phyloP scores from a whole-genome alignment of 2,797 vertebrate species.

The Tolypeutes matacus region DNA sequence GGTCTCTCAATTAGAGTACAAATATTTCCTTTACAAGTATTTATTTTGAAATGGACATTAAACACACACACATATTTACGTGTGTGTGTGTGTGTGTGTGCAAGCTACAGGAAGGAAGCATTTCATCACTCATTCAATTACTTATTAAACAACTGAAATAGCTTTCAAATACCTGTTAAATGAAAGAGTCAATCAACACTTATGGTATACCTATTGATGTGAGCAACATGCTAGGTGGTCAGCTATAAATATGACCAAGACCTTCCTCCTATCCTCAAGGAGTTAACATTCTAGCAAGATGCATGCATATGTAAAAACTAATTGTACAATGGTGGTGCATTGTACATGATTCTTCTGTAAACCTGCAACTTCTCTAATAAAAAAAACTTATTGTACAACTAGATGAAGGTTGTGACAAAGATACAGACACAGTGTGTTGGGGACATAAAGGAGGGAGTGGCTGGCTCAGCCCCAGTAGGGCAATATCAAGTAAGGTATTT shows the following conservation, averaged over 20 bases:
- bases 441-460: background rate
- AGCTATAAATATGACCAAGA: background rate
- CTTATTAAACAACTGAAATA: slow-evolving; percentile 5
- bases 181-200: background rate
- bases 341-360: too few relatives aligned
- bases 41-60: background rate
- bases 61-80: background rate
- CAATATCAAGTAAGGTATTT: background rate
- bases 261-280: background rate
- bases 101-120: slow-evolving; percentile 29
- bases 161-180: background rate
- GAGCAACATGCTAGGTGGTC: background rate
- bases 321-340: background rate
- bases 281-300: slow-evolving; percentile 34
- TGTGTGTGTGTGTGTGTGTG: background rate
- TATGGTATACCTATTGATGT: background rate
- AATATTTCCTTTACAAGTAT: slow-evolving; percentile 2
- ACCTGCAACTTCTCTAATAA: too few relatives aligned
- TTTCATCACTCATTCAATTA: background rate
- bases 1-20: background rate
- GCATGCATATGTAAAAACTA: background rate
- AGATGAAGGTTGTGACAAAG: background rate
- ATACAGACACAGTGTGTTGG: background rate
- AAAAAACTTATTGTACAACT: background rate
- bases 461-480: background rate